Evolutionary conservation across 2,113 vertebrate species (phyloP).

Genomic region (Rhombomys opimus): DNA sequence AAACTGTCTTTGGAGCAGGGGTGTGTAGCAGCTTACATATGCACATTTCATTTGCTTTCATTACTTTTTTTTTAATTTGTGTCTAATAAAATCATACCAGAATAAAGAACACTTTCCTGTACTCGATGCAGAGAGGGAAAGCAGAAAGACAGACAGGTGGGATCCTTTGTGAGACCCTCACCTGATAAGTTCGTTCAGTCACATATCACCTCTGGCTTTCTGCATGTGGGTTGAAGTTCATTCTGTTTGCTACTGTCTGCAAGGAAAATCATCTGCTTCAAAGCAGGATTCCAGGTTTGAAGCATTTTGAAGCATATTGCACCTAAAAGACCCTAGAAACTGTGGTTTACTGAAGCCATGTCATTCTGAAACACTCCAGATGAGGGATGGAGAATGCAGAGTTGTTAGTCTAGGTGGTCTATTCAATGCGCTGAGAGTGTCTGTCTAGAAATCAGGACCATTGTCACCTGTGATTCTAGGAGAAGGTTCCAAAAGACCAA

Average conservation of each 20-base stretch:
- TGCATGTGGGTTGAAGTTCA: background rate
- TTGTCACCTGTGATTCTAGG: background rate
- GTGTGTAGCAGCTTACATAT: slow-evolving; percentile 16
- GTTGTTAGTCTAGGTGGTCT: background rate
- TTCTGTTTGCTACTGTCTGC: background rate
- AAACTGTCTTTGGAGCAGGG: background rate
- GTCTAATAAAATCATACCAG: background rate
- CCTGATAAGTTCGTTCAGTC: background rate
- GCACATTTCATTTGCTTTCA: background rate
- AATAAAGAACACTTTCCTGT: background rate
- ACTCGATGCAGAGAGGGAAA: background rate
- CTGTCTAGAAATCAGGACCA: background rate
- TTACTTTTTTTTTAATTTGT: background rate
- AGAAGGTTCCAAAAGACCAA: background rate
- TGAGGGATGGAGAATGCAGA: background rate
- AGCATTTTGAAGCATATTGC: background rate
- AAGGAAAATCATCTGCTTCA: background rate
- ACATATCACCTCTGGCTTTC: background rate
- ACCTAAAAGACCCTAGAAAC: slow-evolving; percentile 16
- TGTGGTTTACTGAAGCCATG: background rate
- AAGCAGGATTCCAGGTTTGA: background rate
- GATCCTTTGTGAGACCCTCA: background rate
- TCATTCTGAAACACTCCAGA: background rate
- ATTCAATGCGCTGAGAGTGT: background rate
- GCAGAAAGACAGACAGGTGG: fast-evolving